Evolutionary conservation across 1,140 invertebrate genomes (phyloP).

Genomic region (Ectropis grisescens): DNA sequence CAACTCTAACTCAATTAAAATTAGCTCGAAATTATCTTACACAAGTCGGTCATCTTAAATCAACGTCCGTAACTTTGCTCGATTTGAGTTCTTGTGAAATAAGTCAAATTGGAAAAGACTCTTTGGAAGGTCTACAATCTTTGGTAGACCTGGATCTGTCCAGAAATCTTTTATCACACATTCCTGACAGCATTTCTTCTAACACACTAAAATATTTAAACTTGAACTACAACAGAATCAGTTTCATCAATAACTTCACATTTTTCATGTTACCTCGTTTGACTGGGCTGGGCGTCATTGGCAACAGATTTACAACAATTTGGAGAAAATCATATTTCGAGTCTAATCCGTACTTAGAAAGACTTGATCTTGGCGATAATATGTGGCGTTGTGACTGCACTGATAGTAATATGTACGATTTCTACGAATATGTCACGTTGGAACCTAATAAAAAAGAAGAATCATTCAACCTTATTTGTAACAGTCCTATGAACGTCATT

Average conservation of each 20-base stretch:
- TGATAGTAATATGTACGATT: slow-evolving; percentile 67
- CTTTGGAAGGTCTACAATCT: slow-evolving; percentile 66
- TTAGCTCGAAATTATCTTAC: slow-evolving; percentile 77
- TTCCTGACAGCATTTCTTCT: slow-evolving; percentile 71
- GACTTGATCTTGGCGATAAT: slow-evolving; percentile 75
- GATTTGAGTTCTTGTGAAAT: slow-evolving; percentile 76
- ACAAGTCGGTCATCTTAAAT: slow-evolving; percentile 70
- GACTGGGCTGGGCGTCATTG: slow-evolving; percentile 72
- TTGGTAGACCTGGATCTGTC: slow-evolving; percentile 71
- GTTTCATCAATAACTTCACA: slow-evolving; percentile 65
- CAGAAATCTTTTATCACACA: slow-evolving; percentile 69
- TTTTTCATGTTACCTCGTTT: slow-evolving; percentile 71
- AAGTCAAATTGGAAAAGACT: slow-evolving; percentile 61
- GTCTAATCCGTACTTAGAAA: slow-evolving; percentile 71
- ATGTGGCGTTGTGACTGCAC: slow-evolving; percentile 80
- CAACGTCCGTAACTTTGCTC: slow-evolving; percentile 65
- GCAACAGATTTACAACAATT: slow-evolving; percentile 76
- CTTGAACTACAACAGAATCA: slow-evolving; percentile 71
- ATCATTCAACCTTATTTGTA: slow-evolving; percentile 65
- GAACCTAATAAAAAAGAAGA: slow-evolving; percentile 72
- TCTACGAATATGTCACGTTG: slow-evolving; percentile 72
- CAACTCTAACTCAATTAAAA: slow-evolving; percentile 70
- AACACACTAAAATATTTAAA: slow-evolving; percentile 71
- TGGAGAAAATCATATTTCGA: slow-evolving; percentile 72
- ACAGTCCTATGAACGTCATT: slow-evolving; percentile 72